These are phyloP conservation scores for Sinelater perroti DNA, from an alignment of 2,888 invertebrate species.

Conservation along the genomic window DNA sequence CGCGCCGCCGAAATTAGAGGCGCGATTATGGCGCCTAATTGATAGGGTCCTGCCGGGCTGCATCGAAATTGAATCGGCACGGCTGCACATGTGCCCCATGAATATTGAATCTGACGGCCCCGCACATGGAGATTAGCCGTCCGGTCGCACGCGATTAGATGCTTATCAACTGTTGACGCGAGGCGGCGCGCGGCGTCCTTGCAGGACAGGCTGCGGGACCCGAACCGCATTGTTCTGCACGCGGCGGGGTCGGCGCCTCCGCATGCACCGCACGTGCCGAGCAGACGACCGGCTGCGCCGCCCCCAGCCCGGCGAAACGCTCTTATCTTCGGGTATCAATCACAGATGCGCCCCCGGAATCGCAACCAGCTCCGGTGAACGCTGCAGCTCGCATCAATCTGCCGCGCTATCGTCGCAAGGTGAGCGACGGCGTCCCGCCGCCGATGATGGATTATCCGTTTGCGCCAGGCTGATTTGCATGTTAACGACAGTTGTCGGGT, in stretches of 20 bases:
- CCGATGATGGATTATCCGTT: constrained; percentile 37
- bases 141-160: constrained; percentile 46
- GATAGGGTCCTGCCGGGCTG: constrained; percentile 27
- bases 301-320: constrained; percentile 37
- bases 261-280: constrained; percentile 43
- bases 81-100: constrained; percentile 41
- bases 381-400: constrained; percentile 43
- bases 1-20: constrained; percentile 29
- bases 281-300: constrained; percentile 40
- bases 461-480: constrained; percentile 34
- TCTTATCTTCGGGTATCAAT: constrained; percentile 46
- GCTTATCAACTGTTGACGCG: constrained; percentile 45
- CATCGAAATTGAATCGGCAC: constrained; percentile 44
- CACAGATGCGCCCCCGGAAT: constrained; percentile 42
- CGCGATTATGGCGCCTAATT: constrained; percentile 28
- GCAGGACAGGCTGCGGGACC: constrained; percentile 35
- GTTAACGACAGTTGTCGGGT: constrained; percentile 33
- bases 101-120: constrained; percentile 46
- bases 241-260: constrained; percentile 41
- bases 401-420: constrained; percentile 37
- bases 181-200: constrained; percentile 26
- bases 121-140: constrained; percentile 40
- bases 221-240: constrained; percentile 42
- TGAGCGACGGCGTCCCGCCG: constrained; percentile 34
- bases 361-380: constrained; percentile 37